Evolutionary conservation across 2,888 invertebrate species (phyloP).

Genomic region (Venusia cambrica): DNA sequence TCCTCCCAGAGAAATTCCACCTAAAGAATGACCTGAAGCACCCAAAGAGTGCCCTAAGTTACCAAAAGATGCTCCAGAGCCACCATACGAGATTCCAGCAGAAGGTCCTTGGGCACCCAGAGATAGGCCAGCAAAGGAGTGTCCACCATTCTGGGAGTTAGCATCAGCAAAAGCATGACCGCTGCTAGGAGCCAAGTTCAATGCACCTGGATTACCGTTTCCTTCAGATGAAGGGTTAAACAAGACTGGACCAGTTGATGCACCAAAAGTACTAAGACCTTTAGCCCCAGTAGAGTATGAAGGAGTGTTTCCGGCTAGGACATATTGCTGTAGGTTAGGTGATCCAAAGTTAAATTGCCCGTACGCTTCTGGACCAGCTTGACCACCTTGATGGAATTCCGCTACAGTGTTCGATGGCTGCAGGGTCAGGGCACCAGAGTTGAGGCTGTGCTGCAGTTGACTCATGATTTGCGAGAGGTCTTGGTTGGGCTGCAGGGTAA

Average conservation of each 20-base stretch:
- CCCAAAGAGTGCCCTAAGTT: conserved; percentile 25
- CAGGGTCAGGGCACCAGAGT: conserved; percentile 56
- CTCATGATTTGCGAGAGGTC: conserved; percentile 69
- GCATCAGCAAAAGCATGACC: conserved; percentile 27
- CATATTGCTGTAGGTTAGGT: conserved; percentile 57
- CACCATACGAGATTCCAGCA: conserved; percentile 32
- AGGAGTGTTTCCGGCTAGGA: conserved; percentile 52
- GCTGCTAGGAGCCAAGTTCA: conserved; percentile 44
- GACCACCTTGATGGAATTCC: conserved; percentile 51
- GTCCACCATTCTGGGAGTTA: conserved; percentile 23
- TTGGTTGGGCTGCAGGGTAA: conserved; percentile 57
- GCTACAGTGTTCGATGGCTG: conserved; percentile 53
- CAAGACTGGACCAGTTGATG: conserved; percentile 68
- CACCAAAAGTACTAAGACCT: conserved; percentile 64
- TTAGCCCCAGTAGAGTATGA: conserved; percentile 67
- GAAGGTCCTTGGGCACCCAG: conserved; percentile 36
- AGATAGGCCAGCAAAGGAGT: conserved; percentile 34
- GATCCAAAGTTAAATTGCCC: conserved; percentile 53
- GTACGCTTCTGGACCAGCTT: conserved; percentile 50
- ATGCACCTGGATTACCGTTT: conserved; percentile 39
- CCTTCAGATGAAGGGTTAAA: conserved; percentile 55
- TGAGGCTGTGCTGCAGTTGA: conserved; percentile 61
- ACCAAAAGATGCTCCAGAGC: conserved; percentile 36
- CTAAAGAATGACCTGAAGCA: conserved; percentile 19
- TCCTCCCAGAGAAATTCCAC: conserved; percentile 14